Evolutionary conservation across 2,113 vertebrate species (phyloP).

Genomic region (Nothobranchius furzeri): DNA sequence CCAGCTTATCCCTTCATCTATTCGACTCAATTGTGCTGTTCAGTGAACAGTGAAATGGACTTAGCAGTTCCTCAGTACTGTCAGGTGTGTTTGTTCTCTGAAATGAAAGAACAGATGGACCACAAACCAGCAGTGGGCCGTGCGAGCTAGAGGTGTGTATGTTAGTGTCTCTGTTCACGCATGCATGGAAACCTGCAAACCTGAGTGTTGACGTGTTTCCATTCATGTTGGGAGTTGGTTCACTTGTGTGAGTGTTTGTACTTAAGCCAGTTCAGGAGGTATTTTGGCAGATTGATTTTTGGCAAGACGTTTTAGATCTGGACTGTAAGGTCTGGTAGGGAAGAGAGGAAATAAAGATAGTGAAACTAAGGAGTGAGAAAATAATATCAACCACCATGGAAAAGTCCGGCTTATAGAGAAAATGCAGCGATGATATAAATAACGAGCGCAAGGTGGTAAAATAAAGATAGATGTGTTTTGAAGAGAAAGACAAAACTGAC

Average conservation of each 20-base stretch:
- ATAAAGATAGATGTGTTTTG: not conserved
- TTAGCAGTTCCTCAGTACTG: conserved; percentile 75
- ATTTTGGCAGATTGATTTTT: conserved; percentile 41
- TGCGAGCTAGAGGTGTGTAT: conserved; percentile 27
- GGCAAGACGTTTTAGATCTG: conserved; percentile 33
- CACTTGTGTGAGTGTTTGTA: conserved; percentile 14
- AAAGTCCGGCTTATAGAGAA: conserved; percentile 15
- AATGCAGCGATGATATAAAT: too few relatives aligned
- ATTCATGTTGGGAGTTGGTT: conserved; percentile 11
- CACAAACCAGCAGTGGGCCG: conserved; percentile 57
- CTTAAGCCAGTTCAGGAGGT: conserved; percentile 32
- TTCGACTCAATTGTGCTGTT: conserved; percentile 76
- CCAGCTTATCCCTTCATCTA: conserved; percentile 77
- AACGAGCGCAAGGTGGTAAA: not conserved
- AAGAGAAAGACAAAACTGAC: not conserved
- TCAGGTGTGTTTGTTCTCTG: conserved; percentile 77
- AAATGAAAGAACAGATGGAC: conserved; percentile 80
- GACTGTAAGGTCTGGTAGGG: conserved; percentile 28
- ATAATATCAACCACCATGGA: conserved; percentile 12
- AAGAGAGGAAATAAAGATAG: conserved; percentile 20
- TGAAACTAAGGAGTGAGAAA: conserved; percentile 14
- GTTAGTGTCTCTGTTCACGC: conserved; percentile 10
- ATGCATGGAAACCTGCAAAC: conserved; percentile 23
- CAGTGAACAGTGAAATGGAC: conserved; percentile 81
- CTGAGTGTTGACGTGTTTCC: not conserved